These are phyloP conservation scores for Maccullochella peelii DNA, from an alignment of 2,113 vertebrate species.

Conservation along the genomic window DNA sequence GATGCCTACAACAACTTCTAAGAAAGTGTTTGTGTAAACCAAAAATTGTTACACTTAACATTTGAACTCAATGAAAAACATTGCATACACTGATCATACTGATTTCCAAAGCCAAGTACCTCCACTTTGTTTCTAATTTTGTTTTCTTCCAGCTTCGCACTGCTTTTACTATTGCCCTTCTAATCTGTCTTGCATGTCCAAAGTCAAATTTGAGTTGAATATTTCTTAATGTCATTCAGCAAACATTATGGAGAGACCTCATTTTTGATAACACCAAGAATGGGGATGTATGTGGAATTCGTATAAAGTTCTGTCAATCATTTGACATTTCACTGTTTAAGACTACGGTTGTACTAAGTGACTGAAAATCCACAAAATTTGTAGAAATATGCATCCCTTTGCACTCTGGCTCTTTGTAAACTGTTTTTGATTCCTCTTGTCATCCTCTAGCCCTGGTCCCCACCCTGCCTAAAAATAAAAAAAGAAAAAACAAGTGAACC, in stretches of 20 bases:
- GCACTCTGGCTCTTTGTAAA: slow-evolving; percentile 84
- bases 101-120: slow-evolving; percentile 63
- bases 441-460: slow-evolving; percentile 74
- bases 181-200: slow-evolving; percentile 81
- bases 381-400: slow-evolving; percentile 84
- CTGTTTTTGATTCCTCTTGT: slow-evolving; percentile 79
- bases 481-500: slow-evolving; percentile 55
- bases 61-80: slow-evolving; percentile 55
- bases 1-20: slow-evolving; percentile 44
- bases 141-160: slow-evolving; percentile 63
- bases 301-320: slow-evolving; percentile 65
- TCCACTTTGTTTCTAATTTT: slow-evolving; percentile 61
- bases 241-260: slow-evolving; percentile 60
- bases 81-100: slow-evolving; percentile 33
- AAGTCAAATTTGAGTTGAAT: slow-evolving; percentile 67
- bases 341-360: slow-evolving; percentile 74
- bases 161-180: slow-evolving; percentile 70
- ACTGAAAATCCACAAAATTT: slow-evolving; percentile 77
- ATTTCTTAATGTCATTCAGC: slow-evolving; percentile 65
- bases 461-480: slow-evolving; percentile 68
- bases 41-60: slow-evolving; percentile 62
- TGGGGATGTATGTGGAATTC: slow-evolving; percentile 53
- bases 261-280: slow-evolving; percentile 61
- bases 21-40: slow-evolving; percentile 64
- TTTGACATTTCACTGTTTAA: slow-evolving; percentile 78